Percentiles rank a stretch among this genome's conserved stretches.
phyloP scores from a whole-genome alignment of 2,888 invertebrate genomes.

The Drosophila greeni region DNA sequence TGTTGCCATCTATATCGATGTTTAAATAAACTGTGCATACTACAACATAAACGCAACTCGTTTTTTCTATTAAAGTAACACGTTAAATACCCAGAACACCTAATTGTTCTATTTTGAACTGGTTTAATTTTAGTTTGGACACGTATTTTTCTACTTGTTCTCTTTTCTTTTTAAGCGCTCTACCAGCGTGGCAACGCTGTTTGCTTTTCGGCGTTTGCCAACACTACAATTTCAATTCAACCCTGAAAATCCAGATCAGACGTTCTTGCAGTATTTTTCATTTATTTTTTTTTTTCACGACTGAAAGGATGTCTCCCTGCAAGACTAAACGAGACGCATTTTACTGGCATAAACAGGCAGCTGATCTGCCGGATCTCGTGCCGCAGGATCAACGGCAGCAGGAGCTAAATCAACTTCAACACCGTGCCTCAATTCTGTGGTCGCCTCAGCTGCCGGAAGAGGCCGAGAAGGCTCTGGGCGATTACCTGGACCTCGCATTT shows the following conservation, averaged over 20 bases:
- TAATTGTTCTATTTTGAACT: neutral
- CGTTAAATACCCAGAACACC: neutral
- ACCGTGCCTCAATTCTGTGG: slow-evolving; percentile 25
- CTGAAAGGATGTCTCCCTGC: neutral
- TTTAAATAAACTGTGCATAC: too few relatives aligned
- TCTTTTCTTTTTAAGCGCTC: neutral
- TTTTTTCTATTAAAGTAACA: too few relatives aligned
- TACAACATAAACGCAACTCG: too few relatives aligned
- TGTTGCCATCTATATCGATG: too few relatives aligned
- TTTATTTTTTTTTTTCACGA: neutral
- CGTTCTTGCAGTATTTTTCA: neutral
- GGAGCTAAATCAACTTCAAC: slow-evolving; percentile 19
- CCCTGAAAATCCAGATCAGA: neutral
- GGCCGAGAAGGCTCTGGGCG: slow-evolving; percentile 17
- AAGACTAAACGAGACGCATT: slow-evolving; percentile 6
- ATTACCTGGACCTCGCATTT: slow-evolving; percentile 15
- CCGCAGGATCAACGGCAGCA: slow-evolving; percentile 1
- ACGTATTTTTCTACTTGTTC: too few relatives aligned
- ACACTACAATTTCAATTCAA: slow-evolving; percentile 10
- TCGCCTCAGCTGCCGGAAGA: slow-evolving; percentile 19
- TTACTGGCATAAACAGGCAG: slow-evolving; percentile 29
- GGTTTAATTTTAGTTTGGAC: neutral
- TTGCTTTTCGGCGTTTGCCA: neutral
- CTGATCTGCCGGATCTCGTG: slow-evolving; percentile 19
- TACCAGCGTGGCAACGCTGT: neutral